Base-by-base conservation (phyloP, 2,888 invertebrate species). In the Cylloceria caligata region DNA sequence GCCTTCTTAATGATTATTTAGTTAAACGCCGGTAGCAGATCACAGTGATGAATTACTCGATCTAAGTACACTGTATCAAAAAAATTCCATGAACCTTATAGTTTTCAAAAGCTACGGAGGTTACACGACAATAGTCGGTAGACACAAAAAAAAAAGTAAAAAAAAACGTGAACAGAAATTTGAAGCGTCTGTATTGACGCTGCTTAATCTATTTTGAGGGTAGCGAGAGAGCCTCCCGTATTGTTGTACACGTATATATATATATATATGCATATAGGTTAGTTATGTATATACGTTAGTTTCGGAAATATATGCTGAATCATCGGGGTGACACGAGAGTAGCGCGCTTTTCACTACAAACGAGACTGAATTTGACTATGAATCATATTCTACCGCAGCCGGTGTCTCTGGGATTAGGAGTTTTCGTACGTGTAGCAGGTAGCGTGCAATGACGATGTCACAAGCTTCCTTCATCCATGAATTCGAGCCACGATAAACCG, bases 241-340 rank as follows among this genome's bases (percentile, higher is more conserved):
- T 30, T 6, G 30, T 60, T 60, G 16, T 34, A 11, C 13, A 13
- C 9, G 9, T 3, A 60, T 34, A 16, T 16, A 34, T 30, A 16
- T 60, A 19, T 36, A 9, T 16, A 9, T 34, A 34, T 6, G 60
- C n/a, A n/a, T n/a, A n/a, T n/a, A n/a, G n/a, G n/a, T n/a, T n/a
- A n/a, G n/a, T n/a, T n/a, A n/a, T 60, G 34, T 36, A 9, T 16
- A 9, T 34, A 34, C 5, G 60, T 55, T 27, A 19, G 45, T 42
- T 80, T 75, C 36, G 69, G 69, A 69, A 80, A 80, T 80, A 71
- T 45, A 45, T 64, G 80, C 45, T 80, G 80, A 80, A 75, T 80
- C 80, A 80, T 55, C 39, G 7, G n/a, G 27, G 16, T 34, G 34
- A 57, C 19, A 24, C 60, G 6, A 19, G 34, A 3, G 11, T 19